Conservation (phyloP, 2,113 vertebrate genomes). For the Callaeas wilsoni region DNA sequence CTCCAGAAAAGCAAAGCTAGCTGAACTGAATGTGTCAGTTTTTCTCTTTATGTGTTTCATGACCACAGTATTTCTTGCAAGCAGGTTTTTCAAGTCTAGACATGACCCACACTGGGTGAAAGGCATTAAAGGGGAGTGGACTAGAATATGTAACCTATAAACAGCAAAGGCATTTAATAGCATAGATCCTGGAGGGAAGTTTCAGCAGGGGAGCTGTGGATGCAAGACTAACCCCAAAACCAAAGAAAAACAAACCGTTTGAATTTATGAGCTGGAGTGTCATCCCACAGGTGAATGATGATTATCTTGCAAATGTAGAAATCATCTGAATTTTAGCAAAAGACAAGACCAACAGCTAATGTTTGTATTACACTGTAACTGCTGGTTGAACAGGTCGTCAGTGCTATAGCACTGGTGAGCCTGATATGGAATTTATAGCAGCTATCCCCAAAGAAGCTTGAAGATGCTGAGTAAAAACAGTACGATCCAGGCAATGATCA, state of each 20-base stretch:
- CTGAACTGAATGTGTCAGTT: not conserved
- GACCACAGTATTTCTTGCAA: not conserved
- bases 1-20: not conserved
- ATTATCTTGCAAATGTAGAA: not conserved
- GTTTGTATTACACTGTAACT: not conserved
- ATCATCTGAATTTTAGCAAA: not conserved
- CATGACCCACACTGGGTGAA: not conserved
- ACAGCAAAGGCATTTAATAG: not conserved
- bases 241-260: not conserved
- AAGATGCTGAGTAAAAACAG: not conserved
- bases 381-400: not conserved
- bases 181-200: not conserved
- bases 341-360: not conserved
- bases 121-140: not conserved
- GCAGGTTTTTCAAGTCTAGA: constrained; percentile 6
- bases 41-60: not conserved
- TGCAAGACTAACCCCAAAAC: not conserved
- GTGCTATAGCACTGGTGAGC: not conserved
- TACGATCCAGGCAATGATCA: not conserved
- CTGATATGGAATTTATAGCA: not conserved
- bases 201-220: not conserved
- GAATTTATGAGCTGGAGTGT: not conserved
- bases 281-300: not conserved
- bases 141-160: not conserved
- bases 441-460: not conserved